Conservation (phyloP, 2,113 vertebrate genomes). For the Anhinga anhinga region DNA sequence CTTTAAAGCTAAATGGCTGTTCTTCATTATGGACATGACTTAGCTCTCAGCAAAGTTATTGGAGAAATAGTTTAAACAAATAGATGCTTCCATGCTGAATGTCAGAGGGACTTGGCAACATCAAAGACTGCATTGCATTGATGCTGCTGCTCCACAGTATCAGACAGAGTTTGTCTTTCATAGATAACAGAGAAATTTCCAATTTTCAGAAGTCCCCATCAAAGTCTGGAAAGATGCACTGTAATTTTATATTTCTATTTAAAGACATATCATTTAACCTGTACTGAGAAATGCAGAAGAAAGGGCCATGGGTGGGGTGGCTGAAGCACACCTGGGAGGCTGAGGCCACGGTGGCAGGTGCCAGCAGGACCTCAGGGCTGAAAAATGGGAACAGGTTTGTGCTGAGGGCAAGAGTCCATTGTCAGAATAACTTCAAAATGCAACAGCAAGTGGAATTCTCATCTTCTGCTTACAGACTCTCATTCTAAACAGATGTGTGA, state of each 20-base stretch:
- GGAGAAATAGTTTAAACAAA: conserved; percentile 58
- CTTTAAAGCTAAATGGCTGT: neutral
- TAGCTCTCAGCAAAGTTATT: neutral
- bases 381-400: neutral
- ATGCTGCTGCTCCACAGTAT: neutral
- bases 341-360: neutral
- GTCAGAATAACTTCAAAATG: neutral
- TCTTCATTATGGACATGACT: neutral
- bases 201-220: neutral
- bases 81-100: conserved; percentile 12
- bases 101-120: conserved; percentile 13
- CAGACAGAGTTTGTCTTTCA: neutral
- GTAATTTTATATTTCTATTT: neutral
- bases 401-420: neutral
- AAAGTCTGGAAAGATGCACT: neutral
- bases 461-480: neutral
- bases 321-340: neutral
- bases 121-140: neutral
- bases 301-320: neutral
- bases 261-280: neutral
- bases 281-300: neutral
- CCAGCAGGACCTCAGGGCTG: neutral
- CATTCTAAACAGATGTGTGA: neutral
- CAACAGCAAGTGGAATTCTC: neutral
- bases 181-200: neutral